Evolutionary conservation across 2,113 vertebrate species (phyloP), one percentile per base, ranked within the genome.

Genomic region (Heliornis fulica): DNA sequence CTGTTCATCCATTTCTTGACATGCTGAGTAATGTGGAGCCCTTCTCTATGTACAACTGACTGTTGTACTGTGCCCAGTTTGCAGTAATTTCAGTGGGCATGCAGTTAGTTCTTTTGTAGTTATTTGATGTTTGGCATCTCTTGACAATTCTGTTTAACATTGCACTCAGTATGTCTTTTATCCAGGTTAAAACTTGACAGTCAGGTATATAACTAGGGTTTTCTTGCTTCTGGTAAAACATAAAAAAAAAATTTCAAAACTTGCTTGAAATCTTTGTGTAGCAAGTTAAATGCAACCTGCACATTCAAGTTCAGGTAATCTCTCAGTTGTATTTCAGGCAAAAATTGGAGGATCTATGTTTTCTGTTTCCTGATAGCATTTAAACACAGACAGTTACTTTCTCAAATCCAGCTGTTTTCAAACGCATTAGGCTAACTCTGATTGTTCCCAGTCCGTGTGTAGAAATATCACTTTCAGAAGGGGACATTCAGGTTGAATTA

Each of bases 1-100:
- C 64, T 25, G 19, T 46, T 23, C 28, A 45, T 9, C 31, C 2
- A 3, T 50, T 75, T 82, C 31, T 20, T 57, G 28, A 53, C 1
- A 1, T 0, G 0, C 22, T n/a, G 41, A 79, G 46, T 22, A 20
- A 53, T 2, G 5, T 2, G 11, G 16, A 82, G 9, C 22, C 21
- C 16, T 53, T 15, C 15, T 43, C 26, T 34, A 3, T 26, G 25
- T 53, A 45, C 36, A 53, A 2, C 22, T 15, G 19, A n/a, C n/a
- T 3, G 5, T 19, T 10, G 46, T 10, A 13, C 31, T 36, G 1
- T 28, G 13, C 8, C 19, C 38, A n/a, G 9, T 22, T 32, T 63
- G 50, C 60, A 59, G 26, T 48, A 2, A 40, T 32, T 71, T 59
- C 28, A 16, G 31, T 45, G 19, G n/a, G 50, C 31, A 57, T 82